A percentile compares a stretch with the other conserved stretches of the same genome.
Conservation (phyloP, 2,797 vertebrate genomes). For the Gymnodraco acuticeps region DNA sequence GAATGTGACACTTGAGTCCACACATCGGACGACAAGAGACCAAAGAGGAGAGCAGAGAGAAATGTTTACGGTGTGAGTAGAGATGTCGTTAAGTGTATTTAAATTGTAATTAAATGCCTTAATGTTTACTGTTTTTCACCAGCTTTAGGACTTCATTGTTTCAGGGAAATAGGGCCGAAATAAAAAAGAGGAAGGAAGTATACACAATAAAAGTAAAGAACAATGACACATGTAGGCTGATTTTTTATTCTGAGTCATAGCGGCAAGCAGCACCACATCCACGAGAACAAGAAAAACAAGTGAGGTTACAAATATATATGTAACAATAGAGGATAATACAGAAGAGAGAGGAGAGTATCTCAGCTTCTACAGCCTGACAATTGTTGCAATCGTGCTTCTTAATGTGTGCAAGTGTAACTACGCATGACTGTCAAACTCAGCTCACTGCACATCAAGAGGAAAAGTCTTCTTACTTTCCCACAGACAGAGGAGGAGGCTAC, state of each 20-base stretch:
- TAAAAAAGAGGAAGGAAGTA: slow-evolving; percentile 69
- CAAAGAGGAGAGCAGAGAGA: not conserved
- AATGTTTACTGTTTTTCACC: not conserved
- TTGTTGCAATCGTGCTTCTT: slow-evolving; percentile 33
- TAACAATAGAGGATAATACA: not conserved
- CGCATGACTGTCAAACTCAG: slow-evolving; percentile 57
- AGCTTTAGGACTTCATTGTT: slow-evolving; percentile 1
- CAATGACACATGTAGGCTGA: not conserved
- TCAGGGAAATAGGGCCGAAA: slow-evolving; percentile 35
- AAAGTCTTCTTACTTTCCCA: slow-evolving; percentile 57
- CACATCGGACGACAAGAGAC: not conserved
- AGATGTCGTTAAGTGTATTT: not conserved
- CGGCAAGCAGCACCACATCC: not conserved
- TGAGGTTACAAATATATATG: not conserved
- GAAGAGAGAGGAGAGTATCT: not conserved
- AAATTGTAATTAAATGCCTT: not conserved
- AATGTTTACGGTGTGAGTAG: not conserved
- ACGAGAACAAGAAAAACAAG: not conserved
- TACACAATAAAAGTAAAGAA: slow-evolving; percentile 17
- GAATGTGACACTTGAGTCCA: too few relatives aligned
- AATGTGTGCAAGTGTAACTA: slow-evolving; percentile 44
- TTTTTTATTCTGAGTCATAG: slow-evolving; percentile 30
- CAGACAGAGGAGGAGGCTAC: slow-evolving; percentile 24
- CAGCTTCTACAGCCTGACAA: slow-evolving; percentile 13
- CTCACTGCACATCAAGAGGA: slow-evolving; percentile 56